Percentiles rank a stretch among this genome's conserved stretches.
Evolutionary conservation across 2,113 vertebrate species (phyloP).

Genomic region (Felis catus): F.catus_Fca126_mat1.0 CM031421.1:85354501-85355000

Average conservation of each 20-base stretch:
- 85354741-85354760: not conserved
- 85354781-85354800: not conserved
- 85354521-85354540: not conserved
- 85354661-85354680: not conserved
- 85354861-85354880: not conserved
- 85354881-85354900: not conserved
- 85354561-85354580: not conserved
- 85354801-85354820: not conserved
- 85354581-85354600: not conserved
- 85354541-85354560: not conserved
- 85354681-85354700: not conserved
- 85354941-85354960: not conserved
- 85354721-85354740: not conserved
- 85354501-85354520: not conserved
- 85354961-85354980: not conserved
- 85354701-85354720: not conserved
- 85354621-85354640: not conserved
- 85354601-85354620: not conserved
- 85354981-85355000: not conserved
- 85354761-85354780: not conserved
- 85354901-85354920: constrained; percentile 7
- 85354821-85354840: constrained; percentile 52
- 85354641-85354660: not conserved
- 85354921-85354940: not conserved
- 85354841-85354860: constrained; percentile 58